Evolutionary conservation across 1,140 invertebrate genomes (phyloP).

Genomic region (Cydia fagiglandana): DNA sequence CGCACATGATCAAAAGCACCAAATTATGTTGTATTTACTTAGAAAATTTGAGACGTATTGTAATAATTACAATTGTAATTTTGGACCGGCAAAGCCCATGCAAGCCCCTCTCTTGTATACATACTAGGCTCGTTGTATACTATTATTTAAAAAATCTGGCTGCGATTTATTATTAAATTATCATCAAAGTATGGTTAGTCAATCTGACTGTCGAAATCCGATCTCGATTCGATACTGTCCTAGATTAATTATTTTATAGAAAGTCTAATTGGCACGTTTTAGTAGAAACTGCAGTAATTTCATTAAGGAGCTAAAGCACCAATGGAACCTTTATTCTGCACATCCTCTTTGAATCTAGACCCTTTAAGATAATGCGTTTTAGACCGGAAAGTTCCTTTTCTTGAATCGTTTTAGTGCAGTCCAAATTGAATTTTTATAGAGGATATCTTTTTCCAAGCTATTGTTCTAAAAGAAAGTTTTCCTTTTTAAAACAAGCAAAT

Average conservation of each 20-base stretch:
- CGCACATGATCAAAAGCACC: not conserved
- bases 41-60: too few relatives aligned
- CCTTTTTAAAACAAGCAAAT: constrained; percentile 12
- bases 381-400: not conserved
- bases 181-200: too few relatives aligned
- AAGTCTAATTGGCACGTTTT: not conserved
- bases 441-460: constrained; percentile 17
- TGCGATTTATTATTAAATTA: too few relatives aligned
- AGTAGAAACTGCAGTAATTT: not conserved
- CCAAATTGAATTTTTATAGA: constrained; percentile 31
- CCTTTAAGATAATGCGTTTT: constrained; percentile 21
- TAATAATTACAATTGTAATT: too few relatives aligned
- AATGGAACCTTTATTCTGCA: not conserved
- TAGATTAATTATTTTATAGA: too few relatives aligned
- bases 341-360: not conserved
- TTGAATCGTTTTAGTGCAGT: constrained; percentile 29
- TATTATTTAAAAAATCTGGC: too few relatives aligned
- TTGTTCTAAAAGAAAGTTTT: constrained; percentile 28
- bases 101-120: too few relatives aligned
- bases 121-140: too few relatives aligned
- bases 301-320: not conserved
- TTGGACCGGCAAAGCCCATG: too few relatives aligned
- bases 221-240: too few relatives aligned
- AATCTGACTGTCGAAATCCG: too few relatives aligned
- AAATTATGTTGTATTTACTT: not conserved